Conservation (phyloP, 2,113 vertebrate species). For the Falco punctatus region DNA sequence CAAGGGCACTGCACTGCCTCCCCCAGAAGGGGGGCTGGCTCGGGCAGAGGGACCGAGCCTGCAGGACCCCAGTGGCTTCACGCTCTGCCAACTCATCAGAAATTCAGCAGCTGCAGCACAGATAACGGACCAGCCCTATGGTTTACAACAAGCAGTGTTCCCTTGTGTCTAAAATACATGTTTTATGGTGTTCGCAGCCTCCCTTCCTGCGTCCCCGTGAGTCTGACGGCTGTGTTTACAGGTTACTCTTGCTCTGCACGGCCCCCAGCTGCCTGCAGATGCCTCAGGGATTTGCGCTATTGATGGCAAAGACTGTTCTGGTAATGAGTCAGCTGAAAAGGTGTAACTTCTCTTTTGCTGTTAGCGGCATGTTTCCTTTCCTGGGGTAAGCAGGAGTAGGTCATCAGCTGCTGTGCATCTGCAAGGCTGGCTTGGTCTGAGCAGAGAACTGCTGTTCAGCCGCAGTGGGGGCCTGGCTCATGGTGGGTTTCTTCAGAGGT, state of each 20-base stretch:
- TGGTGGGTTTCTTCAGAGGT: neutral
- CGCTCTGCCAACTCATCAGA: neutral
- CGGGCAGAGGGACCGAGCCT: neutral
- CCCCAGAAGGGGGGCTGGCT: neutral
- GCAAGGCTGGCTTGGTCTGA: neutral
- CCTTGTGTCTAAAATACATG: neutral
- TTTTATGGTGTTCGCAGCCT: neutral
- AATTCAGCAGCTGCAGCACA: neutral
- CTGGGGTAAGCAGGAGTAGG: neutral
- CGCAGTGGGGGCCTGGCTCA: neutral
- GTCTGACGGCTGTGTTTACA: neutral
- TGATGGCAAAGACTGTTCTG: neutral
- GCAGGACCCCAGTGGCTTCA: neutral
- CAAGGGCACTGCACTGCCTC: neutral
- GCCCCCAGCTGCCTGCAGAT: slow-evolving; percentile 43
- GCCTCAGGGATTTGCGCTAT: neutral
- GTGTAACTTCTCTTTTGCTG: neutral
- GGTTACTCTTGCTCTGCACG: neutral
- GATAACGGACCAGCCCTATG: accelerated
- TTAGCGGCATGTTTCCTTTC: neutral
- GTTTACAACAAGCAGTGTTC: neutral
- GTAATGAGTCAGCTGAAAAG: slow-evolving; percentile 35
- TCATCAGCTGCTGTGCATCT: neutral
- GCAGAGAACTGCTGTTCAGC: neutral
- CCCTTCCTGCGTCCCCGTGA: neutral